phyloP scores from a whole-genome alignment of 1,140 invertebrate genomes.

The Melanaphis sacchari region DNA sequence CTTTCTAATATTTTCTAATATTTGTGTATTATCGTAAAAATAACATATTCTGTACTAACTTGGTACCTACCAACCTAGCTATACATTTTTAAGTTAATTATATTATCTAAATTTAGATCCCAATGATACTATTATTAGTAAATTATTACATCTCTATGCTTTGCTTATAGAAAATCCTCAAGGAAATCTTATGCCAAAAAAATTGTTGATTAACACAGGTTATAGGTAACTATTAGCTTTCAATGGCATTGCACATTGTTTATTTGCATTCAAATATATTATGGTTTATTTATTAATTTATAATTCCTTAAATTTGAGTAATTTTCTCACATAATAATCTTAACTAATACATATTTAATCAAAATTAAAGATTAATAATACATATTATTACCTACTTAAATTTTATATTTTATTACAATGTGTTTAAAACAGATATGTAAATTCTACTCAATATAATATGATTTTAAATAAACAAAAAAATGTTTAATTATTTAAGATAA shows the following conservation, averaged over 20 bases:
- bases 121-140: not conserved
- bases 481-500: no score
- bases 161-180: not conserved
- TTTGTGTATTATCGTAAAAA: not conserved
- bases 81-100: not conserved
- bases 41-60: not conserved
- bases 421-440: not conserved
- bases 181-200: not conserved
- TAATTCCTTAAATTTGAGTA: not conserved
- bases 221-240: not conserved
- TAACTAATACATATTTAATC: not conserved
- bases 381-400: not conserved
- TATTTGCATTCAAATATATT: not conserved
- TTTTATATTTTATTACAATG: not conserved
- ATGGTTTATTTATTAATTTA: not conserved
- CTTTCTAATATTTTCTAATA: not conserved
- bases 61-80: not conserved
- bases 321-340: not conserved
- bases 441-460: not conserved
- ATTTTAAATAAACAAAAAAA: no score
- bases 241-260: not conserved
- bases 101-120: not conserved
- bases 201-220: not conserved
- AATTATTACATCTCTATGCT: not conserved
- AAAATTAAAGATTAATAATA: not conserved